Evolutionary conservation across 1,140 invertebrate species (phyloP).

Genomic region (Pentalonia nigronervosa): DNA sequence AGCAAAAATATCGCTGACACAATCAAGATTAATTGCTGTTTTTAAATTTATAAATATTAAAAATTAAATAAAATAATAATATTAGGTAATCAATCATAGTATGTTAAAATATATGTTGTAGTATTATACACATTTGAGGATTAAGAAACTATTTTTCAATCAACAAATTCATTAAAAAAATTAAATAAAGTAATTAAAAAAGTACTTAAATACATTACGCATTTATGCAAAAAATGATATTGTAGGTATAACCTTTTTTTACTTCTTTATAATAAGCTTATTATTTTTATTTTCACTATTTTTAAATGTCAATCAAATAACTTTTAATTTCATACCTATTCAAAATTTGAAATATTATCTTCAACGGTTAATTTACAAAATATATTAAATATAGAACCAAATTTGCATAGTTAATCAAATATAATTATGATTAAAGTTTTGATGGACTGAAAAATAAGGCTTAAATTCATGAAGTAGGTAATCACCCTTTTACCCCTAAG

Average conservation of each 20-base stretch:
- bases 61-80: background rate
- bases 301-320: background rate
- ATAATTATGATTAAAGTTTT: background rate
- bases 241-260: background rate
- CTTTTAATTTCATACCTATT: background rate
- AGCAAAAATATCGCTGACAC: background rate
- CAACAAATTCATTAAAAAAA: background rate
- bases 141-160: background rate
- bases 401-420: background rate
- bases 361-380: background rate
- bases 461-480: background rate
- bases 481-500: no score
- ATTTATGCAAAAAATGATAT: background rate
- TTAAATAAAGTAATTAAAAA: background rate
- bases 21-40: constrained; percentile 4
- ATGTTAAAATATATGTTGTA: background rate
- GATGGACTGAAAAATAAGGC: background rate
- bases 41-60: background rate
- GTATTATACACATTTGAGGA: background rate
- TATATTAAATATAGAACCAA: background rate
- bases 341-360: background rate
- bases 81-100: background rate
- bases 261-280: background rate
- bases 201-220: background rate
- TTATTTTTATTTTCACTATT: background rate